Evolutionary conservation across 2,113 vertebrate species (phyloP).

Genomic region (Lucifuga dentata): DNA sequence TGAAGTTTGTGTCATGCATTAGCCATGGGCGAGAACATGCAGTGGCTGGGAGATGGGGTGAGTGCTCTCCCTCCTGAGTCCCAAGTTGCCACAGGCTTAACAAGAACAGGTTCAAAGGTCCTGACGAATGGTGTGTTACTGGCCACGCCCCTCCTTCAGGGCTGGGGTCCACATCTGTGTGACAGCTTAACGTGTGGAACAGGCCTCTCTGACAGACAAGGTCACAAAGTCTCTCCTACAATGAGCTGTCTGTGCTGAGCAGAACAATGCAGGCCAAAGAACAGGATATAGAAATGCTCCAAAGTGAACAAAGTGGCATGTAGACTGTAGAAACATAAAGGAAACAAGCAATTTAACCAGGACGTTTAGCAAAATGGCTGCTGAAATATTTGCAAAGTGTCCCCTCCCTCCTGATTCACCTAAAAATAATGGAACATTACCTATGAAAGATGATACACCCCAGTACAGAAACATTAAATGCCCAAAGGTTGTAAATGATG

Average conservation of each 20-base stretch:
- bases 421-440: conserved; percentile 41
- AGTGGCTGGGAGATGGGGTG: background rate
- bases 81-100: conserved; percentile 54
- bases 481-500: conserved; percentile 60
- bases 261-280: conserved; percentile 46
- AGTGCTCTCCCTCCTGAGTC: conserved; percentile 39
- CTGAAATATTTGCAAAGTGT: conserved; percentile 66
- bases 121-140: conserved; percentile 36
- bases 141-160: conserved; percentile 37
- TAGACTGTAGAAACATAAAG: conserved; percentile 40
- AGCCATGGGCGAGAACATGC: conserved; percentile 59
- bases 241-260: conserved; percentile 19
- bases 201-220: conserved; percentile 30
- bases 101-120: conserved; percentile 70
- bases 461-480: conserved; percentile 46
- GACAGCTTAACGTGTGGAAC: conserved; percentile 59
- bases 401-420: conserved; percentile 21
- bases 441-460: conserved; percentile 31
- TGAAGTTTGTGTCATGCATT: conserved; percentile 51
- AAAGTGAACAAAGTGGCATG: conserved; percentile 28
- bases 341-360: conserved; percentile 49
- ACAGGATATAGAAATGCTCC: conserved; percentile 30
- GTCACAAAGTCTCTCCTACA: conserved; percentile 29
- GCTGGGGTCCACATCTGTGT: conserved; percentile 53
- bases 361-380: conserved; percentile 46